phyloP scores from a whole-genome alignment of 37 sponge, comb jelly and placozoan species.

The Haliclona indistincta region DNA sequence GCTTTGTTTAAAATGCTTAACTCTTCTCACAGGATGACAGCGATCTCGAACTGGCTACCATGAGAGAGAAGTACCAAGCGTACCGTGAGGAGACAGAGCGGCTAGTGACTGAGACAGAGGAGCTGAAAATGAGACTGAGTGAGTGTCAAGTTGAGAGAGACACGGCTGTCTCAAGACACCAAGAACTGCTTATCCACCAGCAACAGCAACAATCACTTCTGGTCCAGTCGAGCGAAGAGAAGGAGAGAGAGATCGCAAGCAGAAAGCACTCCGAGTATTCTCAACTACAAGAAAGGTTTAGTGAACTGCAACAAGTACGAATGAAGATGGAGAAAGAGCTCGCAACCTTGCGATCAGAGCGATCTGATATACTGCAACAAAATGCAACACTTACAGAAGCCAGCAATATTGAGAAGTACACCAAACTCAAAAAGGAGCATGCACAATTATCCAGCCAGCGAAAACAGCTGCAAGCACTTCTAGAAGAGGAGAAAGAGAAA shows the following conservation, averaged over 20 bases:
- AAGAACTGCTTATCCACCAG: background rate
- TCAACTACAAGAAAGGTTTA: constrained; percentile 2
- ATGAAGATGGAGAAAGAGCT: constrained; percentile 46
- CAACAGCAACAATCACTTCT: background rate
- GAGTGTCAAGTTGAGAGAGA: background rate
- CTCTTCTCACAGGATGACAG: background rate
- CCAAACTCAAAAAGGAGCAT: constrained; percentile 28
- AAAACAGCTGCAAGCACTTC: background rate
- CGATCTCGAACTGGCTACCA: constrained; percentile 41
- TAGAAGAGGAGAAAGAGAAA: background rate
- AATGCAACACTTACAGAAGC: constrained; percentile 39
- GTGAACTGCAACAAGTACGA: constrained; percentile 35
- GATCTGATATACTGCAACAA: constrained; percentile 18
- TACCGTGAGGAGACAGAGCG: constrained; percentile 31
- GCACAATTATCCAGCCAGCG: background rate
- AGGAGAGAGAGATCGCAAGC: background rate
- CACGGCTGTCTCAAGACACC: background rate
- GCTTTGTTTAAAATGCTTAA: background rate
- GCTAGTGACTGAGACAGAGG: background rate
- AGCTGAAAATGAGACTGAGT: background rate
- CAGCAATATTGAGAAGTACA: constrained; percentile 28
- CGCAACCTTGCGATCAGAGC: constrained; percentile 33
- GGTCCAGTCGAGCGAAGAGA: background rate
- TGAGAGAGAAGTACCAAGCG: constrained; percentile 41
- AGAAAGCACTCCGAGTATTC: constrained; percentile 12